These are phyloP conservation scores for Harpegnathos saltator DNA, from an alignment of 1,140 invertebrate species.

Conservation along the genomic window DNA sequence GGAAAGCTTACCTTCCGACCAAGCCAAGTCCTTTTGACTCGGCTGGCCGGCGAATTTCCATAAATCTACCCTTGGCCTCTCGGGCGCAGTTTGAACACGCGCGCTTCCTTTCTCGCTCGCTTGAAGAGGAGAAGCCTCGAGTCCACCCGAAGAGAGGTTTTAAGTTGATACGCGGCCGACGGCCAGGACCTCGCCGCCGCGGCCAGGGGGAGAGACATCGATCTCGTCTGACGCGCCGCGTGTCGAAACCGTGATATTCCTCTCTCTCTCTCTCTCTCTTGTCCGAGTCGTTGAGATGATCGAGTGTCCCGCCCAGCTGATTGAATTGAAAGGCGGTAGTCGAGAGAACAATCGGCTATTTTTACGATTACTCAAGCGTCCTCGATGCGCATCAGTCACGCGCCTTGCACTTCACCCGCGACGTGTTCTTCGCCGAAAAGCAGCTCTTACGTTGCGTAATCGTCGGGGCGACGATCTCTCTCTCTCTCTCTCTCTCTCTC, in stretches of 20 bases:
- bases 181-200: conserved; percentile 12
- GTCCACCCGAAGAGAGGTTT: conserved; percentile 43
- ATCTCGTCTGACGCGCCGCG: neutral
- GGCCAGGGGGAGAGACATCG: conserved; percentile 32
- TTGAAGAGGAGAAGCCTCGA: neutral
- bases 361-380: neutral
- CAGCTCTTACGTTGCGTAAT: too few species aligned
- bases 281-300: conserved; percentile 1
- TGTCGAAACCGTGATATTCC: conserved; percentile 19
- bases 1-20: conserved; percentile 44
- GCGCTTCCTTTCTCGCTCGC: conserved; percentile 15
- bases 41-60: conserved; percentile 68
- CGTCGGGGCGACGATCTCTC: too few species aligned
- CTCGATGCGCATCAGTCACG: neutral
- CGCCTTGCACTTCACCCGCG: neutral
- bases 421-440: neutral
- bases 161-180: conserved; percentile 39
- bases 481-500: too few species aligned
- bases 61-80: conserved; percentile 63
- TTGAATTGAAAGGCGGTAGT: conserved; percentile 21
- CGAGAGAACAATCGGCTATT: neutral
- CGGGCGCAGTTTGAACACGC: neutral
- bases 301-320: conserved; percentile 11
- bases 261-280: neutral
- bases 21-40: conserved; percentile 50